These are phyloP conservation scores for Sitophilus oryzae DNA, from an alignment of 1,140 invertebrate species.

Conservation along the genomic window DNA sequence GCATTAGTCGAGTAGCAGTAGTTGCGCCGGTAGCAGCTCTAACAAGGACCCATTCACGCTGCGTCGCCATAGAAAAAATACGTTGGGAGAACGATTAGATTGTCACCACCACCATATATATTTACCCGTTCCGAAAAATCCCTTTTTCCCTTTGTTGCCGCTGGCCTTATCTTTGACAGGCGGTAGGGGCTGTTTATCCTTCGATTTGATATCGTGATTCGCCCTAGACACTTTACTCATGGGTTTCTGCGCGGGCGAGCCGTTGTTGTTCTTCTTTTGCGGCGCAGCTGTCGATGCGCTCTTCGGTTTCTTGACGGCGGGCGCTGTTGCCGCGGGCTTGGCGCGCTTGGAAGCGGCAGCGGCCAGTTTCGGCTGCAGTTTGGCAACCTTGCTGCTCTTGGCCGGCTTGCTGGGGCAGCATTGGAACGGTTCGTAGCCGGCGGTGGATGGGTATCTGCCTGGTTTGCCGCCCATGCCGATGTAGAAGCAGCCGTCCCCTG, in stretches of 20 bases:
- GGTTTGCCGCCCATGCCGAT: conserved; percentile 80
- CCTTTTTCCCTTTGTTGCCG: conserved; percentile 61
- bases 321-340: conserved; percentile 38
- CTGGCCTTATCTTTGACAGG: conserved; percentile 46
- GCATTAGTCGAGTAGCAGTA: not conserved
- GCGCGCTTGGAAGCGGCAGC: conserved; percentile 22
- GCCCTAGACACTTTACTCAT: conserved; percentile 31
- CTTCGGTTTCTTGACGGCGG: conserved; percentile 32
- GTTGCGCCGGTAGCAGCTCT: not conserved
- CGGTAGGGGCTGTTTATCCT: conserved; percentile 19
- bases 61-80: conserved; percentile 39
- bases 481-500: conserved; percentile 94
- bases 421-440: conserved; percentile 76
- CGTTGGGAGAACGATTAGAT: conserved; percentile 38
- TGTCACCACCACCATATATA: conserved; percentile 50
- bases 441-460: conserved; percentile 64
- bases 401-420: conserved; percentile 80
- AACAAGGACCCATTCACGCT: conserved; percentile 26
- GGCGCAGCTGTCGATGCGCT: conserved; percentile 39
- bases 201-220: conserved; percentile 27
- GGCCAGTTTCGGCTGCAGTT: conserved; percentile 47
- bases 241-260: conserved; percentile 33
- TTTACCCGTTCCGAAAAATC: conserved; percentile 76
- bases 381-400: conserved; percentile 63
- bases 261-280: conserved; percentile 37